A percentile compares a stretch with the other conserved stretches of the same genome.
phyloP scores from a whole-genome alignment of 2,113 vertebrate species.

The Oxygymnocypris stewartii region DNA sequence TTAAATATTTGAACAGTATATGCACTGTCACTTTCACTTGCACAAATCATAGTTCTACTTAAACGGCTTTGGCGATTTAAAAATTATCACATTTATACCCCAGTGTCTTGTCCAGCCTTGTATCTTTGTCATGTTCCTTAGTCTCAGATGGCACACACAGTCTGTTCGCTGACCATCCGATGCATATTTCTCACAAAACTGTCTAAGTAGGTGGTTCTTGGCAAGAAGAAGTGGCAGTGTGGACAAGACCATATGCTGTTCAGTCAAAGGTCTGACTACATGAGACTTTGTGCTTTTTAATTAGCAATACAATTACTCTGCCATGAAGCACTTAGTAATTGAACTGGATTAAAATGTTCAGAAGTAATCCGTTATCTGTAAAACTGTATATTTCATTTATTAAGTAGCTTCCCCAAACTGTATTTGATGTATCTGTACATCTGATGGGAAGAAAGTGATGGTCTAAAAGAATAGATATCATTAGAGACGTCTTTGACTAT shows the following conservation, averaged over 20 bases:
- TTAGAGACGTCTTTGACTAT: constrained; percentile 8
- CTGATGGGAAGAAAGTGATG: constrained; percentile 2
- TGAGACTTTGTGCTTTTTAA: not conserved
- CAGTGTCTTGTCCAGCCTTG: not conserved
- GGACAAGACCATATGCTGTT: not conserved
- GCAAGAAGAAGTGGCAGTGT: not conserved
- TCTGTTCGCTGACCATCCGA: not conserved
- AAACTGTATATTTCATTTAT: not conserved
- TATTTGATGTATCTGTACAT: not conserved
- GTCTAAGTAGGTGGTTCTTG: constrained; percentile 11
- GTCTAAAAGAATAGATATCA: not conserved
- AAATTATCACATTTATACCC: not conserved
- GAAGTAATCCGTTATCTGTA: not conserved
- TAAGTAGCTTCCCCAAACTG: not conserved
- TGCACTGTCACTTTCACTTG: too few relatives aligned
- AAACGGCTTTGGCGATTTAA: not conserved
- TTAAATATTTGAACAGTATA: too few relatives aligned
- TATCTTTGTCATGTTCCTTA: not conserved
- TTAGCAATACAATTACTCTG: not conserved
- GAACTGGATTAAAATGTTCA: not conserved
- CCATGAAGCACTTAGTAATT: not conserved
- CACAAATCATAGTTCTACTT: too few relatives aligned
- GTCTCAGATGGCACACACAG: constrained; percentile 10
- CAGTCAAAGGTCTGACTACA: not conserved
- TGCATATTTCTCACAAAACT: not conserved